A percentile compares a stretch with the other conserved stretches of the same genome.
phyloP scores from a whole-genome alignment of 2,888 invertebrate genomes.

The Meteorus cinctellus region DNA sequence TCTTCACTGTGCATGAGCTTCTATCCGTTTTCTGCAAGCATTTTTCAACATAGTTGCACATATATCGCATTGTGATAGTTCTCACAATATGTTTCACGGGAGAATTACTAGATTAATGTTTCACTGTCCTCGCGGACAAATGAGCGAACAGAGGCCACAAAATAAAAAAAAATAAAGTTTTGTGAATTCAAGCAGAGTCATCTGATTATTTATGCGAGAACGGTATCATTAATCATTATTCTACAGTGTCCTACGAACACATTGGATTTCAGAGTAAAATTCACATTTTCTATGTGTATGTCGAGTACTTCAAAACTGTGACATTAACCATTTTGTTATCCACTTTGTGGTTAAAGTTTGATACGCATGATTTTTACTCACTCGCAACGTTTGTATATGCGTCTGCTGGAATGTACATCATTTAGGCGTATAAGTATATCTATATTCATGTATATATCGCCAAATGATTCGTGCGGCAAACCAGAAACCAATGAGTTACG shows the following conservation, averaged over 20 bases:
- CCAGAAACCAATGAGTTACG: conserved; percentile 52
- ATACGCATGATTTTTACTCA: conserved; percentile 48
- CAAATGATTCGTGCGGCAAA: conserved; percentile 41
- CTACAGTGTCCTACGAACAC: too few species aligned
- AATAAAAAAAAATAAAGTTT: too few species aligned
- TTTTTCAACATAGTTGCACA: background rate
- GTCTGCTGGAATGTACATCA: conserved; percentile 26
- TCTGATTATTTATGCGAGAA: too few species aligned
- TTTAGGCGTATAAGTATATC: conserved; percentile 18
- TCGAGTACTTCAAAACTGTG: conserved; percentile 48
- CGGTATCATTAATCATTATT: too few species aligned
- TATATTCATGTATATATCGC: conserved; percentile 37
- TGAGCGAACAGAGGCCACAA: background rate
- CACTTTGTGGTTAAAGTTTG: conserved; percentile 45
- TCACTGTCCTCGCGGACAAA: too few species aligned
- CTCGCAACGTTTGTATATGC: background rate
- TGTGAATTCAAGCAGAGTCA: too few species aligned
- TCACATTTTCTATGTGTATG: conserved; percentile 25
- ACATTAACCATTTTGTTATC: conserved; percentile 48
- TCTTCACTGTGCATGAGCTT: conserved; percentile 1
- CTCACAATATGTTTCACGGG: too few species aligned
- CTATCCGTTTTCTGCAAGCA: conserved; percentile 6
- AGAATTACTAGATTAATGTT: too few species aligned
- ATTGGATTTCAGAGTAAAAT: too few species aligned
- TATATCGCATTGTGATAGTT: too few species aligned